Evolutionary conservation across 1,140 invertebrate genomes (phyloP).

Genomic region (Uloborus diversus): DNA sequence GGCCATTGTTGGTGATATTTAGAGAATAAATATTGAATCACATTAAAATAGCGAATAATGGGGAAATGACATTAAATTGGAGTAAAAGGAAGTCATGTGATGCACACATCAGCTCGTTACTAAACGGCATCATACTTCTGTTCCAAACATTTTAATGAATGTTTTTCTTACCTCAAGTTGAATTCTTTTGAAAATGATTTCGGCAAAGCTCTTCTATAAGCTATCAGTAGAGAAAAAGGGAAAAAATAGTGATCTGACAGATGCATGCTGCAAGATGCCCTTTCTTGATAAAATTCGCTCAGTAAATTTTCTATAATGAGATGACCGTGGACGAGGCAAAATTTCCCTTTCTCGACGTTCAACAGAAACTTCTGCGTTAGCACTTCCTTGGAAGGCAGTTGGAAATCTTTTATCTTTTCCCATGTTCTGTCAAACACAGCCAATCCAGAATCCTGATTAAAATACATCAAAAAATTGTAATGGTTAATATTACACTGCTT

Average conservation of each 20-base stretch:
- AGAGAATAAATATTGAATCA: no score
- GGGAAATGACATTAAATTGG: no score
- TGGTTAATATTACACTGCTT: neutral
- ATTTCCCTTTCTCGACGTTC: neutral
- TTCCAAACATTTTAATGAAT: no score
- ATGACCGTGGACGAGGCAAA: neutral
- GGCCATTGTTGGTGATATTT: no score
- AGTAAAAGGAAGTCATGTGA: no score
- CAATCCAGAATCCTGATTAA: neutral
- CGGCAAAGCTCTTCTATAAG: neutral
- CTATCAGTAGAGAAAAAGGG: constrained; percentile 9
- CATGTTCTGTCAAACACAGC: constrained; percentile 1
- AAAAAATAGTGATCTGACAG: constrained; percentile 11
- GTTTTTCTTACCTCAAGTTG: neutral
- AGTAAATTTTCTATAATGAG: neutral
- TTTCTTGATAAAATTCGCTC: neutral
- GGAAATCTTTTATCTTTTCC: neutral
- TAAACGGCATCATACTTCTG: no score
- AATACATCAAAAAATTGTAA: neutral
- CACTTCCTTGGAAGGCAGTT: neutral
- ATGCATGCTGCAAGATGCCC: constrained; percentile 8
- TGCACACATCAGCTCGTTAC: no score
- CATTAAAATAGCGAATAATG: no score
- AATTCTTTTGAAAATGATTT: neutral
- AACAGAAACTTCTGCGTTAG: neutral